phyloP scores from a whole-genome alignment of 2,797 vertebrate species.

The Garrulus glandarius region DNA sequence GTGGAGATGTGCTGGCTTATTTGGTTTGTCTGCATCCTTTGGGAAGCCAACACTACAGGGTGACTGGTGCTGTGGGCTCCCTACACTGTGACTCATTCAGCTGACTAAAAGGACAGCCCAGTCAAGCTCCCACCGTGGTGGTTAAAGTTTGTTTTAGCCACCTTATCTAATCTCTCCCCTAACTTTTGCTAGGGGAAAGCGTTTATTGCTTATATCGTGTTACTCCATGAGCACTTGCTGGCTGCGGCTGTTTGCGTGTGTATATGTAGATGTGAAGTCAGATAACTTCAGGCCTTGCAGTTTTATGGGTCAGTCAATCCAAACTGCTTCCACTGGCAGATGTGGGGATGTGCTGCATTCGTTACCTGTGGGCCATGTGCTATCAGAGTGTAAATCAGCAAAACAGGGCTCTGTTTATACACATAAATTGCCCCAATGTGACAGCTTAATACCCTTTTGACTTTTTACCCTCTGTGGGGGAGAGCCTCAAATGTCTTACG shows the following conservation, averaged over 20 bases:
- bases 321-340: slow-evolving; percentile 65
- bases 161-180: slow-evolving; percentile 70
- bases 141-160: slow-evolving; percentile 64
- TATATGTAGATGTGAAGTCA: slow-evolving; percentile 58
- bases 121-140: neutral
- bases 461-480: slow-evolving; percentile 65
- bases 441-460: slow-evolving; percentile 72
- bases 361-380: slow-evolving; percentile 67
- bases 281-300: slow-evolving; percentile 64
- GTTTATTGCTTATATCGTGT: slow-evolving; percentile 70
- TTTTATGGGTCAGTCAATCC: slow-evolving; percentile 74
- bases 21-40: neutral
- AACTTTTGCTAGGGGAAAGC: slow-evolving; percentile 67
- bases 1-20: neutral
- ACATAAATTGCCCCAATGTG: slow-evolving; percentile 68
- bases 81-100: accelerated
- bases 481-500: slow-evolving; percentile 55
- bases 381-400: slow-evolving; percentile 70
- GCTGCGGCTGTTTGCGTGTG: slow-evolving; percentile 62
- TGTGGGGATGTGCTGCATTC: slow-evolving; percentile 56
- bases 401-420: slow-evolving; percentile 68
- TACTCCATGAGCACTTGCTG: slow-evolving; percentile 72
- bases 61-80: neutral
- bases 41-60: neutral
- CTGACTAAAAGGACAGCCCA: neutral